A percentile compares a stretch with the other conserved stretches of the same genome.
phyloP scores from a whole-genome alignment of 2,888 invertebrate species.

The Oligia fasciuncula region DNA sequence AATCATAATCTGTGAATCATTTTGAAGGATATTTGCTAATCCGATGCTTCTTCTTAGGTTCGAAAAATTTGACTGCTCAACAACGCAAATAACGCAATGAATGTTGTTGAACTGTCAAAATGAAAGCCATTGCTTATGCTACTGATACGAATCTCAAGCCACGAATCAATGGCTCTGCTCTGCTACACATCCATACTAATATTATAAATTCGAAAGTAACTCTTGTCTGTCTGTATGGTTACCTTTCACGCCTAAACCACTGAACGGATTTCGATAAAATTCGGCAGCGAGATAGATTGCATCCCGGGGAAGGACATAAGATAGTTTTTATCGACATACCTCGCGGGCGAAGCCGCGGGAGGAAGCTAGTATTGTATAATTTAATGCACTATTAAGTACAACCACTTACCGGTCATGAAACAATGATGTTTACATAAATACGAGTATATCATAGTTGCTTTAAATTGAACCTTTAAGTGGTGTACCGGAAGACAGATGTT shows the following conservation, averaged over 20 bases:
- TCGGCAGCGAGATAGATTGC: too few species aligned
- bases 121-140: not conserved
- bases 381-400: constrained; percentile 36
- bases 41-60: not conserved
- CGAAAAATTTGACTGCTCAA: not conserved
- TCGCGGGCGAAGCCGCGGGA: too few species aligned
- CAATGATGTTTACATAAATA: constrained; percentile 45
- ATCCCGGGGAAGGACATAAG: too few species aligned
- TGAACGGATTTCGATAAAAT: too few species aligned
- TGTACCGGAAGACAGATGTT: not conserved
- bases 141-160: constrained; percentile 2
- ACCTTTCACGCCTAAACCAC: too few species aligned
- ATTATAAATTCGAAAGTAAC: too few species aligned
- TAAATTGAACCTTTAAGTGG: constrained; percentile 16
- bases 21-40: not conserved
- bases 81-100: not conserved
- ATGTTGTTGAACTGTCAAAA: not conserved
- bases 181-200: not conserved
- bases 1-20: not conserved
- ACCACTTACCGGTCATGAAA: constrained; percentile 11
- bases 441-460: constrained; percentile 4
- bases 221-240: too few species aligned
- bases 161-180: constrained; percentile 5
- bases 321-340: too few species aligned
- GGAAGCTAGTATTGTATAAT: constrained; percentile 14